Evolutionary conservation across 2,113 vertebrate species (phyloP).

Genomic region (Dryoscopus gambensis): DNA sequence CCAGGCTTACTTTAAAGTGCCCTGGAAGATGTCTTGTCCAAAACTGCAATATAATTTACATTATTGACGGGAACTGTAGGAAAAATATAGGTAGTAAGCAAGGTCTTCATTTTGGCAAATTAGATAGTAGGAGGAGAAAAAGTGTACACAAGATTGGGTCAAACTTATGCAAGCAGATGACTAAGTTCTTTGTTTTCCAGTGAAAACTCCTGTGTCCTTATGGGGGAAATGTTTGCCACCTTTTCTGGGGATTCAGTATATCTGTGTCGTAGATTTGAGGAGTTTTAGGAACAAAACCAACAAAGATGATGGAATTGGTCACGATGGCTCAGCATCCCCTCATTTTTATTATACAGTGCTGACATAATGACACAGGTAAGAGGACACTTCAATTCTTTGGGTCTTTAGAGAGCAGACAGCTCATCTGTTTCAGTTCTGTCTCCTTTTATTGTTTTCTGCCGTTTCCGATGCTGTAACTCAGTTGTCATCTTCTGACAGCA

Average conservation of each 20-base stretch:
- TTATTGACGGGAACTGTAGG: neutral
- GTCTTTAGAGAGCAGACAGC: neutral
- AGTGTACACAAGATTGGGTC: neutral
- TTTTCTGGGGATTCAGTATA: neutral
- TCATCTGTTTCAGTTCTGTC: neutral
- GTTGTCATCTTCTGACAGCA: neutral
- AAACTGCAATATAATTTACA: neutral
- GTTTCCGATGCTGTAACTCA: neutral
- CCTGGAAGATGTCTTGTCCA: neutral
- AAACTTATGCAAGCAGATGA: neutral
- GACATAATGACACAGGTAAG: neutral
- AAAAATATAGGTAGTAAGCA: neutral
- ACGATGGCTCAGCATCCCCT: neutral
- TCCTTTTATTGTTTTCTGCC: neutral
- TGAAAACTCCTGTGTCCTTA: neutral
- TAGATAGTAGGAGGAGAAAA: neutral
- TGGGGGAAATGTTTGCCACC: neutral
- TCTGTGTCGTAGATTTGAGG: neutral
- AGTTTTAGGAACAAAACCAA: neutral
- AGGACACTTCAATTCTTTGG: rapidly evolving
- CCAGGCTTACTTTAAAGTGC: neutral
- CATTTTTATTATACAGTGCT: neutral
- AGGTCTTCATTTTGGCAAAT: neutral
- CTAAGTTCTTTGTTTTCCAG: neutral
- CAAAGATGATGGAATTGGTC: neutral